phyloP scores from a whole-genome alignment of 1,140 invertebrate species.

The Ridgeia piscesae region DNA sequence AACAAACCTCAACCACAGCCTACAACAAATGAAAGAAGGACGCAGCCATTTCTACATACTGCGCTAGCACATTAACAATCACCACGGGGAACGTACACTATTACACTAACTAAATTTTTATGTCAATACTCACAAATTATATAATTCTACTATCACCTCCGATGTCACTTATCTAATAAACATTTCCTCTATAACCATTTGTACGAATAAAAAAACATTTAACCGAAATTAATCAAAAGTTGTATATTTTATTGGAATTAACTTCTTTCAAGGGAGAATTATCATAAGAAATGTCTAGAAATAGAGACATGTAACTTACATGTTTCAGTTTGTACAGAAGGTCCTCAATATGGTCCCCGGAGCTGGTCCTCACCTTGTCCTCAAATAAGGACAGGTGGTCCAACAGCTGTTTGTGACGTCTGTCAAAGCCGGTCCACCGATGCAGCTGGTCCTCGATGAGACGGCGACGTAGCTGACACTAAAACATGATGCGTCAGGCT shows the following conservation, averaged over 20 bases:
- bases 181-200: neutral
- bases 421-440: slow-evolving; percentile 43
- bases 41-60: too few relatives aligned
- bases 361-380: slow-evolving; percentile 39
- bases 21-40: neutral
- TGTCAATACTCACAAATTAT: too few relatives aligned
- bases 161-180: neutral
- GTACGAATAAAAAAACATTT: neutral
- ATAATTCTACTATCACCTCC: neutral
- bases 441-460: slow-evolving; percentile 42
- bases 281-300: neutral
- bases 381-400: slow-evolving; percentile 51
- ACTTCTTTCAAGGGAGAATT: neutral
- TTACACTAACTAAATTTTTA: too few relatives aligned
- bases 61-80: too few relatives aligned
- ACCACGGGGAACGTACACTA: neutral
- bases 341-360: slow-evolving; percentile 50
- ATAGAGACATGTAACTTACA: slow-evolving; percentile 34
- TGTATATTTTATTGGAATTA: neutral
- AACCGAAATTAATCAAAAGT: neutral
- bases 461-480: slow-evolving; percentile 35
- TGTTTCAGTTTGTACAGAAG: slow-evolving; percentile 48
- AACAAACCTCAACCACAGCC: neutral
- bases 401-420: slow-evolving; percentile 38
- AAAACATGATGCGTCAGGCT: neutral